Evolutionary conservation across 1,140 invertebrate genomes (phyloP).

Genomic region (Diachasmimorpha longicaudata): DNA sequence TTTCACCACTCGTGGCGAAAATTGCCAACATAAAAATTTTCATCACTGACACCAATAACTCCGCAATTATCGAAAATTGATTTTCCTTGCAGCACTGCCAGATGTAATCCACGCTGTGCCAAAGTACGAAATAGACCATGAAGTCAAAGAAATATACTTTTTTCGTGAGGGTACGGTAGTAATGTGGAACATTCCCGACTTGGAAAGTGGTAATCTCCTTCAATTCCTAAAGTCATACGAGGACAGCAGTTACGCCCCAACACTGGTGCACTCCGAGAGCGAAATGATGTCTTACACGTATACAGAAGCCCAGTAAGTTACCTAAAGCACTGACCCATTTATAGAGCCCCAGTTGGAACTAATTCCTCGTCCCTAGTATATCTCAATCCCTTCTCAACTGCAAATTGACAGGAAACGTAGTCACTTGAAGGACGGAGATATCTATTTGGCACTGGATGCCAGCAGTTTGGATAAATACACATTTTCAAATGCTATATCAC

Average conservation of each 20-base stretch:
- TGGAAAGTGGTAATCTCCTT: constrained; percentile 81
- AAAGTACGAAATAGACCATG: constrained; percentile 74
- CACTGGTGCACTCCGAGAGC: constrained; percentile 76
- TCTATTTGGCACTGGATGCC: constrained; percentile 58
- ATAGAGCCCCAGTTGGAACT: not conserved
- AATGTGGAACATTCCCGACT: constrained; percentile 90
- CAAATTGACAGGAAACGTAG: constrained; percentile 50
- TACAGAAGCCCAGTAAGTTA: constrained; percentile 63
- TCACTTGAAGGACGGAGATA: constrained; percentile 62
- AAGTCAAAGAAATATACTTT: constrained; percentile 81
- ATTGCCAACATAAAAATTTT: not conserved
- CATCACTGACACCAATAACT: not conserved
- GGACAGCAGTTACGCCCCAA: constrained; percentile 72
- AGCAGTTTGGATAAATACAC: constrained; percentile 76
- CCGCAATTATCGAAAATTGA: constrained; percentile 4
- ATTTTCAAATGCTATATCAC: constrained; percentile 88
- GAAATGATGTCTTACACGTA: constrained; percentile 86
- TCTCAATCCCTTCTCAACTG: not conserved
- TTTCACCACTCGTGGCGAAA: no score
- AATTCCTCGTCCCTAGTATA: not conserved
- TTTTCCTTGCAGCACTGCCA: constrained; percentile 57
- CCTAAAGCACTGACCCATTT: not conserved
- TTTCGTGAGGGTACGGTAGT: constrained; percentile 89
- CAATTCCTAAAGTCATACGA: constrained; percentile 72
- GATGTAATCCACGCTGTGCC: constrained; percentile 78